Percentiles rank a stretch among this genome's conserved stretches.
phyloP scores from a whole-genome alignment of 2,797 vertebrate species.

The Antrozous pallidus region DNA sequence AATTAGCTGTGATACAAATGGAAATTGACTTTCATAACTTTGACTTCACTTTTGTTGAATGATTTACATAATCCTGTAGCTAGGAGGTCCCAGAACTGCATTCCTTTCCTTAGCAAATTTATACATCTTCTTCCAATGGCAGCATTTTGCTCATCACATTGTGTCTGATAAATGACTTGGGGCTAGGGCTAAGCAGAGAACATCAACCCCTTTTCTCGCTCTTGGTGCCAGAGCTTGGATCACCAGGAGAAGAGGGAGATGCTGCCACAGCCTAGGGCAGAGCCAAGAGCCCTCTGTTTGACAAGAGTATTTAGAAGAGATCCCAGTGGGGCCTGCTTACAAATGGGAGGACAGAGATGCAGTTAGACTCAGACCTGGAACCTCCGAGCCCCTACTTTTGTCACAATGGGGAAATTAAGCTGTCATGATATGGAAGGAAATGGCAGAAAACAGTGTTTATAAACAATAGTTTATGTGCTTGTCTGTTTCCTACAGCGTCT shows the following conservation, averaged over 20 bases:
- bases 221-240: neutral
- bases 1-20: constrained; percentile 58
- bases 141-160: constrained; percentile 17
- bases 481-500: neutral
- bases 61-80: constrained; percentile 62
- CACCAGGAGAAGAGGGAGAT: neutral
- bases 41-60: constrained; percentile 33
- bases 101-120: constrained; percentile 49
- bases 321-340: neutral
- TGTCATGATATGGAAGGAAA: neutral
- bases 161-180: constrained; percentile 3
- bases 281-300: neutral
- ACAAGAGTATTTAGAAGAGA: neutral
- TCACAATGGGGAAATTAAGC: neutral
- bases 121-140: constrained; percentile 19
- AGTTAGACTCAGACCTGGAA: neutral
- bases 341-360: neutral
- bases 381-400: neutral
- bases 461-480: neutral
- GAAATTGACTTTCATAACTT: constrained; percentile 62
- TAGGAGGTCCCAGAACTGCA: constrained; percentile 51
- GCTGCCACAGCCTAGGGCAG: neutral
- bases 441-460: neutral
- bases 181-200: neutral
- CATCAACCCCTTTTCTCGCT: neutral